Evolutionary conservation across 2,888 invertebrate species (phyloP), one percentile per base, ranked within the genome.

Genomic region (Calameuta filiformis): DNA sequence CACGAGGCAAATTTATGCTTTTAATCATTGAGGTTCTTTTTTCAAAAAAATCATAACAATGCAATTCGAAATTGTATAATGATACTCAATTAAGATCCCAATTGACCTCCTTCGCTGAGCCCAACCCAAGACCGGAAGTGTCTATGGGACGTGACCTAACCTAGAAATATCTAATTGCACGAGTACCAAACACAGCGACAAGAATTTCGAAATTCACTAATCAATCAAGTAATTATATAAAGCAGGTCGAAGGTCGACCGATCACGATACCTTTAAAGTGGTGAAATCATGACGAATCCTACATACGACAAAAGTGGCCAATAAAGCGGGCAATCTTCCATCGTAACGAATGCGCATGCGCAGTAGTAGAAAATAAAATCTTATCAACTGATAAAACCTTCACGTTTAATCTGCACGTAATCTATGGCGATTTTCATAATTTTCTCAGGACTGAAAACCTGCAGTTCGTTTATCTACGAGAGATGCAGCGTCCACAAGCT

Each of bases 41-140:
- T 56, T 56, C 23, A 56, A 56, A 4, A 56, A 56, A 56, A 56
- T 23, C 15, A 56, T 56, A 56, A 56, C 40, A 56, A 9, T 56
- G 9, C 40, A 23, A 56, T 56, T 56, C 40, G 40, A 56, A 56
- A 56, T 56, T 56, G 40, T 56, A 56, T 56, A 56, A 56, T 23
- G 40, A 23, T 56, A 56, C 40, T 56, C 15, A 6, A 71, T 71
- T 33, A 71, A 71, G 71, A 71, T 71, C 9, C 33, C 31, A 71
- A 68, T 73, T 77, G 77, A 75, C 77, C 77, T 71, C 74, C 68
- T 77, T 77, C n/a, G 75, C 69, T 69, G 56, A 75, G 69, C 77
- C 77, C 75, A 75, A n/a, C 35, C n/a, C 75, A 35, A 35, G 34
- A 37, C 74, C 77, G 77, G 77, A 77, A 77, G 75, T 77, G 35